Percentiles rank a stretch among this genome's conserved stretches.
phyloP scores from a whole-genome alignment of 2,797 vertebrate species.

The Aplochiton taeniatus region DNA sequence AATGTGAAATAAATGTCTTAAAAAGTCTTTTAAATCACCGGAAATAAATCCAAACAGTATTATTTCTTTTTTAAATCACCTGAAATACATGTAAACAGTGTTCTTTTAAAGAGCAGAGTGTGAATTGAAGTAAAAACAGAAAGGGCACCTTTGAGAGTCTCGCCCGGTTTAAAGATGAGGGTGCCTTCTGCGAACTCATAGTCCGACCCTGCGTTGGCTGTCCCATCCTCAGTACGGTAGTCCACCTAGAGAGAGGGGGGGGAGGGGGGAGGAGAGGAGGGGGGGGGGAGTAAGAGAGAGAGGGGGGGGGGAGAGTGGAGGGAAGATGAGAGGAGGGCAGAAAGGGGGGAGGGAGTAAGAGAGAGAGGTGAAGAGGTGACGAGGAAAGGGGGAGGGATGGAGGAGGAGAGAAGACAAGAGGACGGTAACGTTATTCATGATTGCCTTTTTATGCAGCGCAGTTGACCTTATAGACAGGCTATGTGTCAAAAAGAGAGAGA shows the following conservation, averaged over 20 bases:
- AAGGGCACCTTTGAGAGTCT: constrained; percentile 73
- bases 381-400: neutral
- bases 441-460: neutral
- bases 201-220: constrained; percentile 85
- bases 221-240: constrained; percentile 85
- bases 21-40: no score
- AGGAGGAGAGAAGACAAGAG: neutral
- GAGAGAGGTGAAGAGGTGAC: constrained; percentile 16
- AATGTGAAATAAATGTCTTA: no score
- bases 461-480: neutral
- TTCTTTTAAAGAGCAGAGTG: neutral
- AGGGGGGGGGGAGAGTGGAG: constrained; percentile 34
- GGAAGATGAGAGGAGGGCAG: constrained; percentile 38
- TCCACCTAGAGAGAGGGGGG: constrained; percentile 71
- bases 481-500: neutral
- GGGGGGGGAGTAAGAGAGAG: constrained; percentile 33
- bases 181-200: constrained; percentile 86
- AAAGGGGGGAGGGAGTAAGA: neutral
- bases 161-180: constrained; percentile 80
- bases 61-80: no score
- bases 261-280: constrained; percentile 34
- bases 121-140: constrained; percentile 6
- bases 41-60: no score
- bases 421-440: neutral
- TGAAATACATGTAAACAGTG: no score